Evolutionary conservation across 2,113 vertebrate species (phyloP), one percentile per base, ranked within the genome.

Genomic region (Dasyprocta punctata): DNA sequence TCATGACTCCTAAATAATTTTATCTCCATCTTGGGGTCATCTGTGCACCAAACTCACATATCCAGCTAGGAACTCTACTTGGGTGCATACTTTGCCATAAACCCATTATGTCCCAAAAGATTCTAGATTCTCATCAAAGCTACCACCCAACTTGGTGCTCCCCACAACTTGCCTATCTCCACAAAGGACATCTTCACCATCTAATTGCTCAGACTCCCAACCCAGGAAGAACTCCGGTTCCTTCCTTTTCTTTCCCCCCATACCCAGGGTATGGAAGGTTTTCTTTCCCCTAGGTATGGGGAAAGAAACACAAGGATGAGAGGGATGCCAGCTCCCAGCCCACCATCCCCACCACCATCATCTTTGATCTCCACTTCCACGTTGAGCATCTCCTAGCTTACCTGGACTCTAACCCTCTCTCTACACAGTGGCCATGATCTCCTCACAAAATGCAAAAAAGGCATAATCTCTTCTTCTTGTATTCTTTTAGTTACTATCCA

Each of bases 391-490:
- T 81, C 41, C 67, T 49, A 36, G 38, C 47, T 33, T 1, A 12
- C 12, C 28, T 24, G 7, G 0, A 1, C 9, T 73, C 20, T 11
- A n/a, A 69, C n/a, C 52, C 8, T 17, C 9, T 14, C 28, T 3
- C 10, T 9, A 30, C 22, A 52, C 38, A 19, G 75, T 24, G 28
- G 36, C 77, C 77, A 63, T 61, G 56, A 22, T 30, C 28, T 41
- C 11, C 61, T 47, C 52, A 58, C 11, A n/a, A 85, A 24, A 63
- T 12, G 14, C 6, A 38, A 65, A 80, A 56, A 28, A 86, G 58
- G 16, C 38, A 0, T 2, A 2, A 49, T 78, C 17, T 60, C 56
- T 49, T 44, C 17, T 41, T 56, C 7, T 52, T 36, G 49, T 28
- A 24, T 1, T 36, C 22, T 54, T 67, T 19, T 36, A 81, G 28